These are phyloP conservation scores for Apis mellifera DNA, from an alignment of 1,140 invertebrate species.

Conservation along the genomic window DNA sequence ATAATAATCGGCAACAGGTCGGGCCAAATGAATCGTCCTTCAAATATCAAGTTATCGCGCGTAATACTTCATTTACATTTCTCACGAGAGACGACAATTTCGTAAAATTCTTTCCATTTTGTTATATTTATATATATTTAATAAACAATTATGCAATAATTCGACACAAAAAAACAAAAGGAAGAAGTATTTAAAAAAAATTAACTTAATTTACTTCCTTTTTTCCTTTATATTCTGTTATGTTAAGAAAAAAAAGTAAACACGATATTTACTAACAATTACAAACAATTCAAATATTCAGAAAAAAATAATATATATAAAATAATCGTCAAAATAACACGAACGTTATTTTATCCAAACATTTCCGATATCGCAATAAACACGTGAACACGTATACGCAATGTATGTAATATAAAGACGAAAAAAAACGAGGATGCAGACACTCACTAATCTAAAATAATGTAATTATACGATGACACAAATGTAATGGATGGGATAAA, in stretches of 20 bases:
- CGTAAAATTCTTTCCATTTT: background rate
- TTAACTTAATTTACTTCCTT: background rate
- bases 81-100: background rate
- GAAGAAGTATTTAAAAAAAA: background rate
- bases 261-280: background rate
- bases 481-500: background rate
- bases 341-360: background rate
- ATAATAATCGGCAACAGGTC: conserved; percentile 21
- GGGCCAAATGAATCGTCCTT: background rate
- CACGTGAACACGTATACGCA: background rate
- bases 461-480: conserved; percentile 49
- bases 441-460: conserved; percentile 40
- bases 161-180: background rate
- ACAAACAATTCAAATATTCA: background rate
- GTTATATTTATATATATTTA: background rate
- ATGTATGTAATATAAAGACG: background rate
- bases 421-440: background rate
- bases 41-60: background rate
- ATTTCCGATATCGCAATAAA: background rate
- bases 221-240: background rate
- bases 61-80: background rate
- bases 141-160: background rate
- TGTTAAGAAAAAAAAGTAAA: background rate
- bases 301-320: background rate
- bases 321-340: background rate